Evolutionary conservation across 1,140 invertebrate genomes (phyloP).

Genomic region (Leptopilina boulardi): DNA sequence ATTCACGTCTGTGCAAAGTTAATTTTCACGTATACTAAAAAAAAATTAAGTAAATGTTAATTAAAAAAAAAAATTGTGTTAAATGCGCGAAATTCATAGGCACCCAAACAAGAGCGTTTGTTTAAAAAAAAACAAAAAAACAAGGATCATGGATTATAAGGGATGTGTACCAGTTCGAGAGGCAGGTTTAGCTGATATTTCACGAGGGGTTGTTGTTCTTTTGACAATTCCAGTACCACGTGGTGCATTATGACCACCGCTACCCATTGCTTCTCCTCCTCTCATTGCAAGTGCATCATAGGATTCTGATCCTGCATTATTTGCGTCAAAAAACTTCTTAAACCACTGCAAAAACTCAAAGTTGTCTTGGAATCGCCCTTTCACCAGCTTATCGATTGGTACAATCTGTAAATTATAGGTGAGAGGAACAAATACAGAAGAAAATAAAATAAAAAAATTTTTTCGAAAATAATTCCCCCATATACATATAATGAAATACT

Average conservation of each 20-base stretch:
- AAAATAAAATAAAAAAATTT: constrained; percentile 75
- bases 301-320: constrained; percentile 91
- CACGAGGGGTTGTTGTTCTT: constrained; percentile 65
- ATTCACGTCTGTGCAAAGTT: constrained; percentile 17
- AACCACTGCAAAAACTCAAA: constrained; percentile 99
- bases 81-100: neutral
- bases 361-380: constrained; percentile 98
- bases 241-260: constrained; percentile 78
- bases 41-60: neutral
- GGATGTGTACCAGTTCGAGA: constrained; percentile 72
- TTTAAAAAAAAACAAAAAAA: no score
- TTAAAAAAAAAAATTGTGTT: neutral
- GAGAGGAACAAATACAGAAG: constrained; percentile 63
- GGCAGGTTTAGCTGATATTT: constrained; percentile 66
- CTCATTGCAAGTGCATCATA: constrained; percentile 93
- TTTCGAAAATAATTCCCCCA: constrained; percentile 47
- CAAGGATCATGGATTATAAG: constrained; percentile 47
- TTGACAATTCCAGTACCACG: constrained; percentile 74
- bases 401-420: constrained; percentile 84
- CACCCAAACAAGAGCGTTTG: constrained; percentile 24
- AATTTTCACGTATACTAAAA: neutral
- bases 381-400: constrained; percentile 92
- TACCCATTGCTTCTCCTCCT: constrained; percentile 88
- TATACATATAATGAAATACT: constrained; percentile 36
- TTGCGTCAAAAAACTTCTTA: constrained; percentile 99